These are phyloP conservation scores for Leucoma salicis DNA, from an alignment of 2,888 invertebrate species.

Conservation along the genomic window DNA sequence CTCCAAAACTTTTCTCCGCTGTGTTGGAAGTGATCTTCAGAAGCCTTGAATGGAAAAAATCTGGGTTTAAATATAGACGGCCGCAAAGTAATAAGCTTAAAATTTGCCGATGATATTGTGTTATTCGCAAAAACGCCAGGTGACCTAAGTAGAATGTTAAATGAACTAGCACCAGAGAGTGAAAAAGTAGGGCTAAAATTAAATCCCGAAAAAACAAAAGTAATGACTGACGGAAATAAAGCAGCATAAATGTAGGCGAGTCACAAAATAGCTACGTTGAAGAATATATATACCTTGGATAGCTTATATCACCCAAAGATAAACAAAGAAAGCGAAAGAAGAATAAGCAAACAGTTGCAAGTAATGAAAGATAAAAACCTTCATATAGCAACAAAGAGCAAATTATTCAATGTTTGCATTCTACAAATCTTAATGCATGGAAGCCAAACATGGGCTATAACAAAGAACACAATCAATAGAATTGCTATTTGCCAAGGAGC, in stretches of 20 bases:
- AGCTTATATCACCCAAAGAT: too few relatives aligned
- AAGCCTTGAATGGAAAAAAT: not conserved
- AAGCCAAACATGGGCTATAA: slow-evolving; percentile 18
- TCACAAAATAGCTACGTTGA: too few relatives aligned
- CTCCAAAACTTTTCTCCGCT: not conserved
- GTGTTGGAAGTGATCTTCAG: not conserved
- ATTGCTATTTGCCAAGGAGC: slow-evolving; percentile 9
- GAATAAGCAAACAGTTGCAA: too few relatives aligned
- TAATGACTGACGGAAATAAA: too few relatives aligned
- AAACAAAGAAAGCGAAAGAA: too few relatives aligned
- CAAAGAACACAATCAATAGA: slow-evolving; percentile 7
- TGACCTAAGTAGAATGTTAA: not conserved
- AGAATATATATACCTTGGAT: too few relatives aligned
- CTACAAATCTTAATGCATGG: too few relatives aligned
- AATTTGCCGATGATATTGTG: not conserved
- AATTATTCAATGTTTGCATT: too few relatives aligned
- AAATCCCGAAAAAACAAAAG: too few relatives aligned
- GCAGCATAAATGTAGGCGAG: too few relatives aligned
- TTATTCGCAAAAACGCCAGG: not conserved
- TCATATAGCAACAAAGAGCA: too few relatives aligned
- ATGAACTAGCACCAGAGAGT: not conserved
- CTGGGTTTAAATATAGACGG: not conserved
- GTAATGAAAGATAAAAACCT: too few relatives aligned
- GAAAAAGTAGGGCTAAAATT: not conserved
- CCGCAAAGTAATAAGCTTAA: not conserved